Evolutionary conservation across 2,888 invertebrate species (phyloP).

Genomic region (Eurytoma californica): DNA sequence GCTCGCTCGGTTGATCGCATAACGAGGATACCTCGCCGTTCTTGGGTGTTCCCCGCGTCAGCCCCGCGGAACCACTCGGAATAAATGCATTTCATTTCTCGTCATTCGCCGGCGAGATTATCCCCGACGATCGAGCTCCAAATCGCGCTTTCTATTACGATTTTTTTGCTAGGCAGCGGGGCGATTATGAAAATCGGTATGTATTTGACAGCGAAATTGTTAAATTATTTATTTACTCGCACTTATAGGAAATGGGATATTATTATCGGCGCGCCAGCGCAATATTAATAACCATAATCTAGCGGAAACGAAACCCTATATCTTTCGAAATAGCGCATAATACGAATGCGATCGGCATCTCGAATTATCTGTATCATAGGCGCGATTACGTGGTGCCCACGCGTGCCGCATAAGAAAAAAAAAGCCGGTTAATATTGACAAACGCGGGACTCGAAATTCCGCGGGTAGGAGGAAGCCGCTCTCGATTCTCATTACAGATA

Average conservation of each 20-base stretch:
- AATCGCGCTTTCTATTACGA: background rate
- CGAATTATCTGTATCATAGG: background rate
- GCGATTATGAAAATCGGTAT: too few species aligned
- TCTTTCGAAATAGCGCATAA: too few species aligned
- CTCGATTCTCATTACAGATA: conserved; percentile 51
- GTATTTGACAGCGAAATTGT: too few species aligned
- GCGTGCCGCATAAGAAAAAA: background rate
- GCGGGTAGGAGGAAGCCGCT: conserved; percentile 24
- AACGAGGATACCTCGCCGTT: conserved; percentile 29
- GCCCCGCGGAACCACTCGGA: conserved; percentile 27
- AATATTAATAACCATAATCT: too few species aligned
- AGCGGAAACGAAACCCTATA: too few species aligned
- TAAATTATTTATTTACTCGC: too few species aligned
- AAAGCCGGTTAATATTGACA: background rate
- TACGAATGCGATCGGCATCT: too few species aligned
- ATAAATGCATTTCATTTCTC: conserved; percentile 53
- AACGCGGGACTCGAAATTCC: too few species aligned
- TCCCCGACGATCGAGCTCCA: background rate
- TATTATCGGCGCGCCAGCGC: too few species aligned
- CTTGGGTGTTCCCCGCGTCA: conserved; percentile 43
- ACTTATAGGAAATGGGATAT: too few species aligned
- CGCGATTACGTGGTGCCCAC: background rate
- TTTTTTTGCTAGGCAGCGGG: background rate
- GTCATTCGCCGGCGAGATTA: background rate
- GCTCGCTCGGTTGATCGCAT: conserved; percentile 23